Conservation (phyloP, 2,113 vertebrate species). For the Echinops telfairi region DNA sequence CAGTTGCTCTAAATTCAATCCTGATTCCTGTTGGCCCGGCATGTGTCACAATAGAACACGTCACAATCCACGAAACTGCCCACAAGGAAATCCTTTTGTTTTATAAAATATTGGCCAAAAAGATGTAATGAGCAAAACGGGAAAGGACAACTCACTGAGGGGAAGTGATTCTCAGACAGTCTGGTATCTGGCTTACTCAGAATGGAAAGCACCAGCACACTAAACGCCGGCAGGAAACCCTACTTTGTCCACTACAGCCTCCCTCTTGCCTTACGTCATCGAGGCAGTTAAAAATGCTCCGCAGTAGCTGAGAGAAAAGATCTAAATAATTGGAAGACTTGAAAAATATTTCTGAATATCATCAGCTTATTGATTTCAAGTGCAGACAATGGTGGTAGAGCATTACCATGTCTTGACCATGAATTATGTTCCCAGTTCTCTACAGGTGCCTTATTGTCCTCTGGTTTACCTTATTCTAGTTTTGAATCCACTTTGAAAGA, state of each 20-base stretch:
- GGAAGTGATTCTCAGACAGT: neutral
- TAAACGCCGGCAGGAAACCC: neutral
- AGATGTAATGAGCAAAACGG: neutral
- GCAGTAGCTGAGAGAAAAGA: neutral
- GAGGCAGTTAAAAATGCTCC: neutral
- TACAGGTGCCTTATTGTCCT: too few relatives aligned
- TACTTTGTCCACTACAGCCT: neutral
- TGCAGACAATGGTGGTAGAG: too few relatives aligned
- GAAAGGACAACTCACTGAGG: neutral
- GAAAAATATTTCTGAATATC: conserved; percentile 40
- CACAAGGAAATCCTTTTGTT: neutral
- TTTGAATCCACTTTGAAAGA: too few relatives aligned
- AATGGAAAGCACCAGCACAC: neutral
- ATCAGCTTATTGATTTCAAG: neutral
- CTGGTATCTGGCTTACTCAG: neutral
- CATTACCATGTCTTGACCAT: too few relatives aligned
- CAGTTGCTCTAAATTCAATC: neutral
- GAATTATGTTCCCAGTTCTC: too few relatives aligned
- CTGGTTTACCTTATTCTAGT: too few relatives aligned
- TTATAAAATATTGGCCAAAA: neutral
- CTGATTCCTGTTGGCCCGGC: neutral
- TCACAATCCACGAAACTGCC: neutral
- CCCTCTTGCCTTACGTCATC: neutral
- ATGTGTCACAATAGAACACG: neutral
- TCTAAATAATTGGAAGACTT: conserved; percentile 43